These are phyloP conservation scores for Sternarchorhynchus goeldii DNA, from an alignment of 2,797 vertebrate species.

Conservation along the genomic window DNA sequence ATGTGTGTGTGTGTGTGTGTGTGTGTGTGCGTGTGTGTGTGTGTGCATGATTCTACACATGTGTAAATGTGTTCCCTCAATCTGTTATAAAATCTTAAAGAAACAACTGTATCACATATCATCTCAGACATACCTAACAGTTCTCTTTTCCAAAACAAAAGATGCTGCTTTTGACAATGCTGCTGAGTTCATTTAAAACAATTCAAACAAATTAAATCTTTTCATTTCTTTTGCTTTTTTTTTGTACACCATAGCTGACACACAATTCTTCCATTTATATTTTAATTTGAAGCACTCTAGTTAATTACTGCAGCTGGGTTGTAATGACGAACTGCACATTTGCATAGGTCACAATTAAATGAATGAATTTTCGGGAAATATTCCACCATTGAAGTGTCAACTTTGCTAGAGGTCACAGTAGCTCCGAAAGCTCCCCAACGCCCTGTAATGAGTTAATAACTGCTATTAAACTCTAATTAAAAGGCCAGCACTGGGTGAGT, in stretches of 20 bases:
- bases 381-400: slow-evolving; percentile 91
- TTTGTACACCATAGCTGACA: slow-evolving; percentile 68
- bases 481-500: slow-evolving; percentile 78
- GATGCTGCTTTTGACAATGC: slow-evolving; percentile 46
- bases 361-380: slow-evolving; percentile 88
- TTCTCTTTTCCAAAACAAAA: slow-evolving; percentile 44
- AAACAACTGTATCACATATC: slow-evolving; percentile 1
- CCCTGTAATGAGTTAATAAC: slow-evolving; percentile 94
- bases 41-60: slow-evolving; percentile 1
- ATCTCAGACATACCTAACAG: slow-evolving; percentile 24
- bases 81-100: slow-evolving; percentile 6
- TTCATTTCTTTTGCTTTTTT: slow-evolving; percentile 80
- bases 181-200: slow-evolving; percentile 83
- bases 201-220: slow-evolving; percentile 83
- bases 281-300: slow-evolving; percentile 86
- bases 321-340: slow-evolving; percentile 85
- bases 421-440: slow-evolving; percentile 87
- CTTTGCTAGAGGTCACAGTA: slow-evolving; percentile 89
- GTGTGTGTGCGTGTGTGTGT: slow-evolving; percentile 21
- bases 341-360: slow-evolving; percentile 95
- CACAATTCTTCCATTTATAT: slow-evolving; percentile 81
- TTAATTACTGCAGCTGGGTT: slow-evolving; percentile 92
- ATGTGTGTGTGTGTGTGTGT: slow-evolving; percentile 10
- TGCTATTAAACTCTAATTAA: slow-evolving; percentile 94
- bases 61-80: background rate